These are phyloP conservation scores for Limenitis camilla DNA, from an alignment of 2,888 invertebrate species.

Conservation along the genomic window DNA sequence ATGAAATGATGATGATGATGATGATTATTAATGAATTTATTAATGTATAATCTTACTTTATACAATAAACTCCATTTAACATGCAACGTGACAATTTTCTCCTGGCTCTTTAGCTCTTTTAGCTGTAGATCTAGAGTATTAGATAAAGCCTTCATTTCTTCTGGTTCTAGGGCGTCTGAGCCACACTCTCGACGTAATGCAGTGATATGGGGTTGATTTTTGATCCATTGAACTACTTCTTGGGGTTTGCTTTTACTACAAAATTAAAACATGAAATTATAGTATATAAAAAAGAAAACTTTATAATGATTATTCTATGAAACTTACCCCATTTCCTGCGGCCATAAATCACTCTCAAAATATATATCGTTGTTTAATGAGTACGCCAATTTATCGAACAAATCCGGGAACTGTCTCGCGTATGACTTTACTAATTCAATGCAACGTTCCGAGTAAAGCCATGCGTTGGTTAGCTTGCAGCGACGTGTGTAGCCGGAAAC, in stretches of 20 bases:
- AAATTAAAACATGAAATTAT: not conserved
- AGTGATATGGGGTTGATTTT: slow-evolving; percentile 77
- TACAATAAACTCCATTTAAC: slow-evolving; percentile 86
- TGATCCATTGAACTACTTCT: slow-evolving; percentile 77
- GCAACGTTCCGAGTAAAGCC: slow-evolving; percentile 88
- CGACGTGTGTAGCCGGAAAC: slow-evolving; percentile 88
- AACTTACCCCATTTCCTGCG: slow-evolving; percentile 66
- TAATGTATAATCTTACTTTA: slow-evolving; percentile 63
- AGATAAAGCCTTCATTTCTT: slow-evolving; percentile 63
- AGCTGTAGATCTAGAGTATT: slow-evolving; percentile 51
- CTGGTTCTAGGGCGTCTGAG: slow-evolving; percentile 80
- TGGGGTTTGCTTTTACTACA: slow-evolving; percentile 55
- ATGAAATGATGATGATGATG: too few relatives aligned
- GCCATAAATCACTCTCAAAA: slow-evolving; percentile 81
- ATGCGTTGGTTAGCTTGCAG: slow-evolving; percentile 72
- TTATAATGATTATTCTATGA: not conserved
- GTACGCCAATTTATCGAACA: slow-evolving; percentile 77
- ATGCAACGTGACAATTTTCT: slow-evolving; percentile 78
- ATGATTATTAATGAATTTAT: not conserved
- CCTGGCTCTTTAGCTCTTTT: slow-evolving; percentile 28
- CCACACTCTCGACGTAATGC: slow-evolving; percentile 81
- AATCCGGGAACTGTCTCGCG: slow-evolving; percentile 79
- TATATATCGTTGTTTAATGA: slow-evolving; percentile 67
- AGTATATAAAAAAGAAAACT: not conserved
- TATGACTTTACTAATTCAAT: slow-evolving; percentile 82